Conservation (phyloP, 2,888 invertebrate species). For the Amphiduros pacificus region DNA sequence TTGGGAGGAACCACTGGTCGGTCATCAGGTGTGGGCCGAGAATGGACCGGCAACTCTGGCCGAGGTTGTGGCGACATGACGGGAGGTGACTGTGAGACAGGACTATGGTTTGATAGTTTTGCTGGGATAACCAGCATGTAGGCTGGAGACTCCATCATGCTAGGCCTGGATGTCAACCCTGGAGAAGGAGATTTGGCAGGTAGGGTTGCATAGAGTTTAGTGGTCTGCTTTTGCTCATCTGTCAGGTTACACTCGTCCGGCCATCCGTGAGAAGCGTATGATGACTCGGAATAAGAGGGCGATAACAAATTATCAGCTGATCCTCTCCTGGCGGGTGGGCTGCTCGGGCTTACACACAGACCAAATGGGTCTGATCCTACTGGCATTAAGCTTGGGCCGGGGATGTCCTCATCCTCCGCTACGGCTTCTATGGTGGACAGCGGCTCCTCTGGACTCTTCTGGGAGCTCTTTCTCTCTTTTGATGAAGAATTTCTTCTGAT, state of each 20-base stretch:
- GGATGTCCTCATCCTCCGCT: constrained; percentile 6
- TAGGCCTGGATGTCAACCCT: neutral
- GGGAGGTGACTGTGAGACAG: neutral
- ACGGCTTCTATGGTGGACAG: constrained; percentile 9
- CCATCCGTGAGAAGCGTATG: too few species aligned
- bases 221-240: constrained; percentile 12
- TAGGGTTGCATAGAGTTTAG: neutral
- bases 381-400: neutral
- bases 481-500: constrained; percentile 22
- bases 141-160: neutral
- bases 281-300: neutral
- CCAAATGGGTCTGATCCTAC: constrained; percentile 9
- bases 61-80: neutral
- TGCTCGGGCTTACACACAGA: neutral
- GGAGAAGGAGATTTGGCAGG: constrained; percentile 9
- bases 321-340: neutral
- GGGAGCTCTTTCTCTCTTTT: constrained; percentile 11
- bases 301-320: neutral
- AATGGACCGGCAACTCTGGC: neutral
- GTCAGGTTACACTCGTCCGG: constrained; percentile 7
- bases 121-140: neutral
- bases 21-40: neutral
- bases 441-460: constrained; percentile 8
- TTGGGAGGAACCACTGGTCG: constrained; percentile 14
- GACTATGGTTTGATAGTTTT: neutral